Evolutionary conservation across 1,140 invertebrate species (phyloP).

Genomic region (Apis florea): DNA sequence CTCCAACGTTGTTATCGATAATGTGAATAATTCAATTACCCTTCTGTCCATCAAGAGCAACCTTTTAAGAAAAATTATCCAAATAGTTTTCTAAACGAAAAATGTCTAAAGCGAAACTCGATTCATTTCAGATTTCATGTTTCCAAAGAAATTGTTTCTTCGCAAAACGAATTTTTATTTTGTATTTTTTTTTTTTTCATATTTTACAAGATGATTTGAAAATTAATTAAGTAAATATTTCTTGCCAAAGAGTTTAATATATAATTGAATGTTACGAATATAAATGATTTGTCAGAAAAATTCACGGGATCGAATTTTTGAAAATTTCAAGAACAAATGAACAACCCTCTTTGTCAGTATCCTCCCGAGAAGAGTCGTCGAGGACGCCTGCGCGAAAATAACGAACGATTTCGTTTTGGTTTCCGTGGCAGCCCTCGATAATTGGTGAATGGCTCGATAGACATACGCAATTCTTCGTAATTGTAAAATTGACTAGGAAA

Average conservation of each 20-base stretch:
- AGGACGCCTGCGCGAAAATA: constrained; percentile 74
- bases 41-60: no score
- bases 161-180: no score
- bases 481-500: not conserved
- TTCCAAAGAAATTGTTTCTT: no score
- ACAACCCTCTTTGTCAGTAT: not conserved
- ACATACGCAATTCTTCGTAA: constrained; percentile 14
- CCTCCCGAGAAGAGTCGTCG: constrained; percentile 31
- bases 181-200: no score
- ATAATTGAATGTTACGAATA: not conserved
- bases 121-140: not conserved
- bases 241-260: not conserved
- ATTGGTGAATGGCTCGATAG: constrained; percentile 59
- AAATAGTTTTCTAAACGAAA: not conserved
- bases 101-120: not conserved
- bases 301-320: not conserved
- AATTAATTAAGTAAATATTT: no score
- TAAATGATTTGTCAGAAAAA: not conserved
- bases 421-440: constrained; percentile 61
- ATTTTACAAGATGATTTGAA: no score
- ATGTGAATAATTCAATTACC: not conserved
- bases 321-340: constrained; percentile 3
- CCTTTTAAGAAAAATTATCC: not conserved
- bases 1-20: not conserved
- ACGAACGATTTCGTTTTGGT: constrained; percentile 74